Conservation (phyloP, 2,113 vertebrate genomes). For the Garra rufa region DNA sequence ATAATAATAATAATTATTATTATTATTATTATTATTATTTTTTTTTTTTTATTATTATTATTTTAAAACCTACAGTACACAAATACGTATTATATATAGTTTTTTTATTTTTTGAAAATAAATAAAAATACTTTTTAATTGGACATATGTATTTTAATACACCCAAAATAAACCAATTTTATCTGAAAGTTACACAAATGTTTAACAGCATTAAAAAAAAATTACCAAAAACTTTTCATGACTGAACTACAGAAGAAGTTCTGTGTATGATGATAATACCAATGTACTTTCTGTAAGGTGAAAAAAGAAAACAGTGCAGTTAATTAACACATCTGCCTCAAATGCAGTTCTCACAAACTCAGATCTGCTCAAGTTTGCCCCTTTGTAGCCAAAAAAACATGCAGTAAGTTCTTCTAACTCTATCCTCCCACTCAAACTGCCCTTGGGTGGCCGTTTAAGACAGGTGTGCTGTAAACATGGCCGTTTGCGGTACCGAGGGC, state of each 20-base stretch:
- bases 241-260: neutral
- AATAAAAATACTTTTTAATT: too few species aligned
- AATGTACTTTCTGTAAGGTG: neutral
- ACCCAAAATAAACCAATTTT: too few species aligned
- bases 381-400: neutral
- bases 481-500: neutral
- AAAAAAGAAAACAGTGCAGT: neutral
- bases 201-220: neutral
- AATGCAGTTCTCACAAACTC: neutral
- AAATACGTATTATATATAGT: too few species aligned
- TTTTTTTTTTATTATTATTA: too few species aligned
- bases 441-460: conserved; percentile 20
- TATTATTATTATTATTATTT: too few species aligned
- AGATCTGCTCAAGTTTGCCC: neutral
- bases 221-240: neutral
- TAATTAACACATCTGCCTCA: neutral
- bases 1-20: too few species aligned
- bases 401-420: neutral
- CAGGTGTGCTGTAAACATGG: conserved; percentile 33
- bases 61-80: too few species aligned
- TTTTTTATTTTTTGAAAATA: too few species aligned
- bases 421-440: conserved; percentile 39
- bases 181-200: too few species aligned
- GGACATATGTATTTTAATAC: too few species aligned
- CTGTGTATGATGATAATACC: neutral